Evolutionary conservation across 2,888 invertebrate species (phyloP), one percentile per base, ranked within the genome.

Genomic region (Dendrolimus houi): DNA sequence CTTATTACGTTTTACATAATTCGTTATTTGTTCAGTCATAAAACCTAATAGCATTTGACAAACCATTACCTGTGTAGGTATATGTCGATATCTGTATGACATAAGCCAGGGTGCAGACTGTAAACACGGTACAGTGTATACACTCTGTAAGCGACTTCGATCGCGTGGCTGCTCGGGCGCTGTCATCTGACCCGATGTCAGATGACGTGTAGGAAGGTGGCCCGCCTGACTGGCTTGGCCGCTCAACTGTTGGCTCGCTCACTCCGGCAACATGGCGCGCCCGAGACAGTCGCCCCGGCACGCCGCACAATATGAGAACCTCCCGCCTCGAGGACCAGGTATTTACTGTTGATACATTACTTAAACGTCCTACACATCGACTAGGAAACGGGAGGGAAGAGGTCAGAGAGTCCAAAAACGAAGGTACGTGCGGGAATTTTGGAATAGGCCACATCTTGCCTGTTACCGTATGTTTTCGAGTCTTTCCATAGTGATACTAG

Each of bases 261-360:
- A 90, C 87, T 88, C 84, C 77, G 80, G 73, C 76, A 77, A 74
- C 79, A 90, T 90, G 90, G 87, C 86, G 77, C 89, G 89, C 65
- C 85, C 89, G 70, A 87, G 81, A 79, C 90, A 86, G 86, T 85
- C 89, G 85, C 76, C 87, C 68, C 87, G 91, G 63, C 86, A 87
- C 84, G 77, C 78, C 72, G 80, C 81, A 64, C 87, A 89, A 70
- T 69, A 75, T 81, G 81, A 81, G 63, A 76, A 81, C 66, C 84
- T 90, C 64, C 89, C 91, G 66, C 89, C 88, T 68, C 85, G 88
- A 72, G 88, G 90, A 70, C 90, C 91, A 91, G 90, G 91, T 91
- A 87, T 58, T 63, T 58, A 58, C 60, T 58, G 42, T 52, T 47
- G 41, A 41, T 29, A 53, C 53, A 53, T 47, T 41, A 56, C 56